Base-by-base conservation (phyloP, 92 coral and sea anemone genomes). In the Porites evermanni region DNA sequence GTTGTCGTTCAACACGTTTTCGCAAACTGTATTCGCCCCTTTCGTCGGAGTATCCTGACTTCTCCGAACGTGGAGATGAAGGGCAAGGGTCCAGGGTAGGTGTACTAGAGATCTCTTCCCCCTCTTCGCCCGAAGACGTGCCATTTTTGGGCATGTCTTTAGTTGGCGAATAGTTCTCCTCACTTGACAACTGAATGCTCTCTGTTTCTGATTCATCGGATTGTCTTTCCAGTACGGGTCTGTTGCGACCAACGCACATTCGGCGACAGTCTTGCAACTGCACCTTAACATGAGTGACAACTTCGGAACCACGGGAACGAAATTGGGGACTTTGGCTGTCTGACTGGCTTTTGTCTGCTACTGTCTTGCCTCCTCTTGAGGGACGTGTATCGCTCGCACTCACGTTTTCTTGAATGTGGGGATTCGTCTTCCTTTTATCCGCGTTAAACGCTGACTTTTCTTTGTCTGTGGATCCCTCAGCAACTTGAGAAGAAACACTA, bases 11-110 rank as follows among this genome's bases (percentile, higher is more conserved):
- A 13, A 23, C 11, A 47, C 72, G 87, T 10, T 19, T 61, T 74
- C 87, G 47, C 50, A 83, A 66, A 47, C 73, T 52, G 69, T 73
- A 64, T 58, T 53, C 12, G 8, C 65, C 16, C 8, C 74, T 71
- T 70, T 81, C 86, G 0, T 81, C 53, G 8, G 87, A 64, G 53
- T 6, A 83, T 13, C 87, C 87, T 6, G 87, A 83, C 18, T 83
- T 74, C 64, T 61, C 80, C 12, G 87, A 83, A 47, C 80, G 24
- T 1, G 73, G 72, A 12, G 87, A 53, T 1, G 87, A 83, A 10
- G 87, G 80, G 50, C 74, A 61, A 8, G 21, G 16, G 8, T 44
- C 77, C 47, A 83, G 70, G 10, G 87, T 83, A 13, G 87, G 73
- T 9, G 87, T 83, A 53, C 79, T 72, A 38, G 87, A 83, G 50